phyloP scores from a whole-genome alignment of 2,888 invertebrate species.

The Agrypnus murinus region DNA sequence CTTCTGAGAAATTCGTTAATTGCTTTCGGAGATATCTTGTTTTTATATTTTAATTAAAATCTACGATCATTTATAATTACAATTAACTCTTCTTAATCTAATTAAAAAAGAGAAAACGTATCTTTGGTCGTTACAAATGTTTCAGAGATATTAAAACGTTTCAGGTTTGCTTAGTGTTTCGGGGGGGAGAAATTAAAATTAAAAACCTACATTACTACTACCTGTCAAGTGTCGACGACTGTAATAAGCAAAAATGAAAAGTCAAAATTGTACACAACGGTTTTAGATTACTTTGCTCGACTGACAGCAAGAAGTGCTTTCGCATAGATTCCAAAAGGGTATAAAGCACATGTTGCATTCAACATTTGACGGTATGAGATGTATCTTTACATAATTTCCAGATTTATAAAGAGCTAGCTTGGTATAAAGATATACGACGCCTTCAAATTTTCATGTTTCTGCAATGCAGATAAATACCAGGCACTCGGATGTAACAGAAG shows the following conservation, averaged over 20 bases:
- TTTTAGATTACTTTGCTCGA: conserved; percentile 12
- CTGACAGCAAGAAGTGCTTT: conserved; percentile 24
- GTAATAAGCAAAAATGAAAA: too few species aligned
- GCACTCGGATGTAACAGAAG: too few species aligned
- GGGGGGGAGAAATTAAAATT: too few species aligned
- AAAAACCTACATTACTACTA: too few species aligned
- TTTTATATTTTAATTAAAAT: conserved; percentile 49
- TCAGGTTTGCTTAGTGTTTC: neutral
- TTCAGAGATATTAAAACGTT: neutral
- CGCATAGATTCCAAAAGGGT: conserved; percentile 11
- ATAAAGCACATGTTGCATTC: conserved; percentile 33
- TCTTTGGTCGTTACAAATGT: neutral
- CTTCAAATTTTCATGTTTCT: neutral
- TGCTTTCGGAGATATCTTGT: conserved; percentile 50
- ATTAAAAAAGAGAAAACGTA: neutral
- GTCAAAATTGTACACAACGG: neutral
- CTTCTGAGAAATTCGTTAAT: conserved; percentile 48
- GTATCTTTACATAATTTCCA: conserved; percentile 36
- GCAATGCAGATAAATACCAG: neutral
- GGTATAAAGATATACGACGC: conserved; percentile 17
- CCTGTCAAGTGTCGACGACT: too few species aligned
- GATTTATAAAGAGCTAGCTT: conserved; percentile 24
- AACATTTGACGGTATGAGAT: conserved; percentile 27
- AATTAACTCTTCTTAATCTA: conserved; percentile 31
- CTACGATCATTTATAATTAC: conserved; percentile 35